Base-by-base conservation (phyloP, 2,888 invertebrate genomes). In the Pseudoips prasinana region DNA sequence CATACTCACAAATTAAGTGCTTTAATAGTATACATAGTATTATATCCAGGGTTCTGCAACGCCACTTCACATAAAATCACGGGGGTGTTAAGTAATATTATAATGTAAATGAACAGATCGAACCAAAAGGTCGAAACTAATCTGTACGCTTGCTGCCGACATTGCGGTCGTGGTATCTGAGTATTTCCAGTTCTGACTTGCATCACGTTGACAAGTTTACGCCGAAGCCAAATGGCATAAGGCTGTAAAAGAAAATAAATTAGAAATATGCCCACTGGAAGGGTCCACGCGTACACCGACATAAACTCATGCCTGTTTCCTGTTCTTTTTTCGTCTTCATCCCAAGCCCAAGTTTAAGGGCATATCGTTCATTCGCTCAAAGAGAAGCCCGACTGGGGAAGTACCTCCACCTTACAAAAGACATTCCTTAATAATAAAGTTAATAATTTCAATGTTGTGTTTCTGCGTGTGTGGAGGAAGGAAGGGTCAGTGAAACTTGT, bases 11-110 rank as follows among this genome's bases (percentile, higher is more conserved):
- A 53, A 54, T 87, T 87, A 6, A 86, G 54, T 1, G 46, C 27
- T 36, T 83, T 87, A n/a, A 87, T 82, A 0, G 65, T 45, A 2
- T 60, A 38, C 19, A 64, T 70, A 0, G 62, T 51, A 0, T 8
- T 10, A 0, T 58, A 4, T 0, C 70, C 61, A 0, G 84, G 81
- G 0, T 56, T 20, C 10, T 58, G 64, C 22, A 84, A 18, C 0
- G 64, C 49, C 20, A 87, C 86, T 44, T 87, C 87, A 37, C 73
- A 75, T 9, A 87, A 42, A 39, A 87, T 85, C 0, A 87, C 83
- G 0, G 87, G 87, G 0, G 85, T 87, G 45, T 87, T 87, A 39
- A 73, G 75, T 7, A 87, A 51, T 25, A 87, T 87, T 64, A 76
- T 70, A 7, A 81, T 7, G 49, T 87, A 87, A 5, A 87, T 85